Evolutionary conservation across 2,113 vertebrate species (phyloP).

Genomic region (Engraulis encrasicolus): DNA sequence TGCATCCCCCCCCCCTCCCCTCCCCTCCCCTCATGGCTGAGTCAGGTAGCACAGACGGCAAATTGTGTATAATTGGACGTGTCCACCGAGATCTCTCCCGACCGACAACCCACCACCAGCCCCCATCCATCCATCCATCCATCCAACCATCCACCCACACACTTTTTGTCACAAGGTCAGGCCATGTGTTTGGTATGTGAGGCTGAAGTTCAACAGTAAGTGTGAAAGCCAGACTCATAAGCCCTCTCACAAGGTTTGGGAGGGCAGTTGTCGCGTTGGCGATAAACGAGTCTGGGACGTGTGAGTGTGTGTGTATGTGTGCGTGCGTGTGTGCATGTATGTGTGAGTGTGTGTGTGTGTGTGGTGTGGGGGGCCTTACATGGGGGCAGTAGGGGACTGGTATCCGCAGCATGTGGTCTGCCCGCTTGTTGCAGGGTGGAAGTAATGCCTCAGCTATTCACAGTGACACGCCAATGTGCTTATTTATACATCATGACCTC

Average conservation of each 20-base stretch:
- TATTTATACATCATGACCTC: slow-evolving; percentile 55
- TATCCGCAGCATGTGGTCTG: slow-evolving; percentile 49
- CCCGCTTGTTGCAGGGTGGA: slow-evolving; percentile 36
- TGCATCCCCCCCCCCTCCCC: background rate
- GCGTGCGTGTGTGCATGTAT: no score
- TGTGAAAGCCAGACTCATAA: slow-evolving; percentile 61
- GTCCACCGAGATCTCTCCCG: slow-evolving; percentile 20
- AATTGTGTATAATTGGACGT: slow-evolving; percentile 1
- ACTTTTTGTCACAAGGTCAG: slow-evolving; percentile 59
- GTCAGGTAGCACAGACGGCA: background rate
- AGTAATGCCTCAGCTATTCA: slow-evolving; percentile 42
- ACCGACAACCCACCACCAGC: no score
- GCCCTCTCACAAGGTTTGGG: slow-evolving; percentile 61
- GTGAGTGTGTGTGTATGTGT: no score
- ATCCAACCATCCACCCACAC: background rate
- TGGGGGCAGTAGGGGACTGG: background rate
- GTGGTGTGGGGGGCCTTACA: no score
- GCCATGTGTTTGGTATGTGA: slow-evolving; percentile 41
- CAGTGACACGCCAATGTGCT: slow-evolving; percentile 60
- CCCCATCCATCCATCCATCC: no score
- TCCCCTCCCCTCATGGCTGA: background rate
- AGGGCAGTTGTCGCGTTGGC: slow-evolving; percentile 61
- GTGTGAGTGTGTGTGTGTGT: no score
- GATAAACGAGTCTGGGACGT: slow-evolving; percentile 53
- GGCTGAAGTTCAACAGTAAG: slow-evolving; percentile 59